phyloP scores from a whole-genome alignment of 2,113 vertebrate genomes.

The Albula glossodonta region DNA sequence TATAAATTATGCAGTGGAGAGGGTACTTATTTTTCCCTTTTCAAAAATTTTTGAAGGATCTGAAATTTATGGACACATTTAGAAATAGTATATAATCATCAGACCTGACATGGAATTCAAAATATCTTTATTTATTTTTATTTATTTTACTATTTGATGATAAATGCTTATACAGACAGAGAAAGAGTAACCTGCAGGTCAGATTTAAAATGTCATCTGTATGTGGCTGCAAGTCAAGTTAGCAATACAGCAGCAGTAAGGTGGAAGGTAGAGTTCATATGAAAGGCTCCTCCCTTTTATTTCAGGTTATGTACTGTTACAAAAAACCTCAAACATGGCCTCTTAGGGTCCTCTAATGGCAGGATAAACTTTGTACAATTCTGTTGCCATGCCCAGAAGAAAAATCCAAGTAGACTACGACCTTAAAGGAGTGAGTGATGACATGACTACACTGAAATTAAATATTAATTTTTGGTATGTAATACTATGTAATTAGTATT shows the following conservation, averaged over 20 bases:
- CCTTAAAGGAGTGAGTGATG: not conserved
- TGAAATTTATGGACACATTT: not conserved
- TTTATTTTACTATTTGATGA: not conserved
- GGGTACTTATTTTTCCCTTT: not conserved
- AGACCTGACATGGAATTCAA: not conserved
- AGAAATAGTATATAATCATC: not conserved
- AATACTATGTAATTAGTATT: slow-evolving; percentile 31
- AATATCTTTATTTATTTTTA: not conserved
- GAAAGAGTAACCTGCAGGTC: too few relatives aligned
- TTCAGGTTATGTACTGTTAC: too few relatives aligned
- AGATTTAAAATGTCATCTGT: too few relatives aligned
- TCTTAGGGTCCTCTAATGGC: not conserved
- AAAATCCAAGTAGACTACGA: too few relatives aligned
- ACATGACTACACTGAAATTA: slow-evolving; percentile 14
- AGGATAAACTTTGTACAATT: not conserved
- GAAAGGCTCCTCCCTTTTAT: too few relatives aligned
- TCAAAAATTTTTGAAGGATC: not conserved
- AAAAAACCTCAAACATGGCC: too few relatives aligned
- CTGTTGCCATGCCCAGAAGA: not conserved
- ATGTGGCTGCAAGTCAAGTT: too few relatives aligned
- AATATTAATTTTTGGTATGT: slow-evolving; percentile 28
- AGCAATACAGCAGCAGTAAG: too few relatives aligned
- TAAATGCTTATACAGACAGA: not conserved
- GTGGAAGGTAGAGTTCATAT: too few relatives aligned
- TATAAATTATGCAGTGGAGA: not conserved